phyloP scores from a whole-genome alignment of 2,888 invertebrate species.

The Agriopis marginaria region DNA sequence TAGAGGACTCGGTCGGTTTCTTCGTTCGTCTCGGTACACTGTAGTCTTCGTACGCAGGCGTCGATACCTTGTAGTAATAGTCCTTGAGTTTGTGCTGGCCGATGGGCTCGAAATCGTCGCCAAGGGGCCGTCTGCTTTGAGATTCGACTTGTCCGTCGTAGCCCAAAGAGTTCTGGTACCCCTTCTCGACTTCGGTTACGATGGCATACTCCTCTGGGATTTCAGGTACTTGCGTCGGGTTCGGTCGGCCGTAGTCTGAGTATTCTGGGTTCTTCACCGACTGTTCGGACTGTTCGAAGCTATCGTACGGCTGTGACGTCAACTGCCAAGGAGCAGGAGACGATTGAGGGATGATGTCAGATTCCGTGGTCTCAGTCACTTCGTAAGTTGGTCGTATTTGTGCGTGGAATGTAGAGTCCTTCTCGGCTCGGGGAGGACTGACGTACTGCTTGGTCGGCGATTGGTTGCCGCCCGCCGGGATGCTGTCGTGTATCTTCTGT shows the following conservation, averaged over 20 bases:
- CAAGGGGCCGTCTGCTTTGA: constrained; percentile 79
- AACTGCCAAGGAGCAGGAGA: constrained; percentile 72
- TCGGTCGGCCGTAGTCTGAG: constrained; percentile 61
- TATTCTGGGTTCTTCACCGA: constrained; percentile 62
- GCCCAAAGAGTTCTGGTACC: constrained; percentile 75
- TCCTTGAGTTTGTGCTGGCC: constrained; percentile 78
- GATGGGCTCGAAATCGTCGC: constrained; percentile 81
- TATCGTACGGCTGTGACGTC: constrained; percentile 66
- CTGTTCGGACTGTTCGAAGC: constrained; percentile 64
- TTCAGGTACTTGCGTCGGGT: constrained; percentile 64
- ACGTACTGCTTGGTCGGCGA: constrained; percentile 68
- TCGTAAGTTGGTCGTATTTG: constrained; percentile 73
- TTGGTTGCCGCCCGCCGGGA: constrained; percentile 72
- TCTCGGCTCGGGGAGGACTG: constrained; percentile 59
- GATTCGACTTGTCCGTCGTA: constrained; percentile 77
- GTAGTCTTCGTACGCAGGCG: constrained; percentile 71
- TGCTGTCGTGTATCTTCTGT: constrained; percentile 68
- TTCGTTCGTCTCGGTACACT: constrained; percentile 72
- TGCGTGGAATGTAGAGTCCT: constrained; percentile 54
- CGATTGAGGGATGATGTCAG: constrained; percentile 68
- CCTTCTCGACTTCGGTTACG: constrained; percentile 77
- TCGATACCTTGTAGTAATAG: constrained; percentile 80
- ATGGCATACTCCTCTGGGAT: constrained; percentile 75
- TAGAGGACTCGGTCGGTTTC: constrained; percentile 67
- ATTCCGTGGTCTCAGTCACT: constrained; percentile 75